Evolutionary conservation across 2,888 invertebrate genomes (phyloP).

Genomic region (Pachycephus smyrnensis): DNA sequence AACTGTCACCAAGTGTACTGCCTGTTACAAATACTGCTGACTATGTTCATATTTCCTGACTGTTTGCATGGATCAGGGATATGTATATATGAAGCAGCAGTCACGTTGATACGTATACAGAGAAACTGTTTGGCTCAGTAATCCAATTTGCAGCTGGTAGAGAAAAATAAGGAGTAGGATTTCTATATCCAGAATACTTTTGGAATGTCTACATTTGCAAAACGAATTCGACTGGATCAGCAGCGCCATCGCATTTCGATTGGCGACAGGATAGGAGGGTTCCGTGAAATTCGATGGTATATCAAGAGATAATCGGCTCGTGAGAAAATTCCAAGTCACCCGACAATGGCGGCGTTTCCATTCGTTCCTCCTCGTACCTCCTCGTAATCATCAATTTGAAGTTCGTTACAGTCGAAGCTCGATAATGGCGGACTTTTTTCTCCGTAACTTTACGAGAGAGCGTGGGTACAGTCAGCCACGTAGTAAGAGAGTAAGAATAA

Average conservation of each 20-base stretch:
- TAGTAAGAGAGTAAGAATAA: constrained; percentile 21
- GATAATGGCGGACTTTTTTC: constrained; percentile 47
- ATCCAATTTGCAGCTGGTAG: background rate
- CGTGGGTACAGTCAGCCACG: constrained; percentile 18
- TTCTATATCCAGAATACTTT: background rate
- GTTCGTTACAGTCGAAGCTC: constrained; percentile 53
- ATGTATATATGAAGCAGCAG: background rate
- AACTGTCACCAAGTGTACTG: background rate
- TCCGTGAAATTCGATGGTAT: background rate
- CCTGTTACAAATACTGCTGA: background rate
- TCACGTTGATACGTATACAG: background rate
- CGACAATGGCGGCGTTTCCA: background rate
- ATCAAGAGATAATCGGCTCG: background rate
- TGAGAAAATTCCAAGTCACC: background rate
- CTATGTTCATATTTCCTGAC: background rate
- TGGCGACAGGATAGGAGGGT: background rate
- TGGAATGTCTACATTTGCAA: background rate
- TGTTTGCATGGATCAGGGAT: background rate
- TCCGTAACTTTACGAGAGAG: constrained; percentile 26
- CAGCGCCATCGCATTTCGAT: background rate
- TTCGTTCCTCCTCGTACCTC: background rate
- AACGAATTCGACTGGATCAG: background rate
- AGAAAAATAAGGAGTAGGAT: background rate
- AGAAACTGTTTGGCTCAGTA: background rate
- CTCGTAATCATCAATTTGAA: constrained; percentile 58